These are phyloP conservation scores for Sitodiplosis mosellana DNA, from an alignment of 1,140 invertebrate genomes.

Conservation along the genomic window DNA sequence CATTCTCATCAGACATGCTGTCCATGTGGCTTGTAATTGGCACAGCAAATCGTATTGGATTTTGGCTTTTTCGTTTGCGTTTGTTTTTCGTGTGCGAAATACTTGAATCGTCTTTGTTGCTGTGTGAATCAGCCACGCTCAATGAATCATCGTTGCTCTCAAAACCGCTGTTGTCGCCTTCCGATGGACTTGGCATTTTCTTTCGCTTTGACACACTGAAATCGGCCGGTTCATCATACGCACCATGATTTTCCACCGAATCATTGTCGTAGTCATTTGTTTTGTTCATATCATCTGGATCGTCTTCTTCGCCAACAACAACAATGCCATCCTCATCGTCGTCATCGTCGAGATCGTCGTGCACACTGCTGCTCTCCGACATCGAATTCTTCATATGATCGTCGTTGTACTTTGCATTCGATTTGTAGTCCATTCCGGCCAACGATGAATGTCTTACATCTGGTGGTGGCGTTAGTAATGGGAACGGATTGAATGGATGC, in stretches of 20 bases:
- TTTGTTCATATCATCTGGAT: conserved; percentile 13
- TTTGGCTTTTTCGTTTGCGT: conserved; percentile 78
- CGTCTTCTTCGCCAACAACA: conserved; percentile 21
- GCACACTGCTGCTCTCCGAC: conserved; percentile 20
- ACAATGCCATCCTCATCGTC: conserved; percentile 27
- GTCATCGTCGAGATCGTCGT: conserved; percentile 42
- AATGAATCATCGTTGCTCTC: conserved; percentile 58
- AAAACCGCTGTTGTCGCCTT: conserved; percentile 46
- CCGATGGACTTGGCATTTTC: conserved; percentile 31
- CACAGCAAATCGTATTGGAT: conserved; percentile 64
- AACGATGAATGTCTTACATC: conserved; percentile 43
- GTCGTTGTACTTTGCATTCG: conserved; percentile 26
- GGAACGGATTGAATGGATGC: conserved; percentile 55
- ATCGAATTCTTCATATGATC: conserved; percentile 11
- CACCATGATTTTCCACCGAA: conserved; percentile 15
- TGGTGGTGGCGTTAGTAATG: conserved; percentile 51
- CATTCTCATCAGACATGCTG: conserved; percentile 31
- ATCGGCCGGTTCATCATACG: conserved; percentile 29
- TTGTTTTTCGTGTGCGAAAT: conserved; percentile 31
- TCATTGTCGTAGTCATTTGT: conserved; percentile 14
- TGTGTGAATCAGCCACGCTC: conserved; percentile 32
- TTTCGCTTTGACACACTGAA: conserved; percentile 41
- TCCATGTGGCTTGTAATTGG: conserved; percentile 34
- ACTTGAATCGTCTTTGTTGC: conserved; percentile 32
- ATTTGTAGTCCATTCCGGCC: conserved; percentile 44